These are phyloP conservation scores for Zoanthus gigantus DNA, from an alignment of 92 coral and sea anemone genomes.

Conservation along the genomic window DNA sequence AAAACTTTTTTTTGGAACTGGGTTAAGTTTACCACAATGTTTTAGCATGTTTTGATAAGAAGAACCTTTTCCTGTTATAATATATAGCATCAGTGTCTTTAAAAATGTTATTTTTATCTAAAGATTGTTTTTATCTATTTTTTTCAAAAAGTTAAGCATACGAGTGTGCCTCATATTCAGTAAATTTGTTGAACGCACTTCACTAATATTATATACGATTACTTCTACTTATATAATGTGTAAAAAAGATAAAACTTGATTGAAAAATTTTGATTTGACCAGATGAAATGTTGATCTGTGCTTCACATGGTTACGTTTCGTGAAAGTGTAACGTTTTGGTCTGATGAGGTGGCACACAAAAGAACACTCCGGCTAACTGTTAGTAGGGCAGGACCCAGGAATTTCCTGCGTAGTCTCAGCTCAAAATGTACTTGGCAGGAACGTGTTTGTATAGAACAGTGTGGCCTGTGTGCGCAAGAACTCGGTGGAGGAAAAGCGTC, in stretches of 20 bases:
- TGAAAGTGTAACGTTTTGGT: background rate
- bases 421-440: background rate
- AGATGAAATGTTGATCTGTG: background rate
- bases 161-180: too few relatives aligned
- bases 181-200: too few relatives aligned
- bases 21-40: too few relatives aligned
- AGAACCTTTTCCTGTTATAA: too few relatives aligned
- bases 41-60: too few relatives aligned
- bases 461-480: background rate
- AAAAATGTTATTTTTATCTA: too few relatives aligned
- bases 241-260: background rate
- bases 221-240: too few relatives aligned
- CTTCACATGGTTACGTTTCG: background rate
- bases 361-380: background rate
- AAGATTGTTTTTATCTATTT: too few relatives aligned
- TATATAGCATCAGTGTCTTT: too few relatives aligned
- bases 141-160: too few relatives aligned
- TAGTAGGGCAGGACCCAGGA: background rate
- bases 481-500: background rate
- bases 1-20: too few relatives aligned
- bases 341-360: background rate
- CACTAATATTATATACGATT: too few relatives aligned
- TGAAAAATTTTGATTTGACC: background rate
- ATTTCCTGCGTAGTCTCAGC: background rate
- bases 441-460: background rate